Conservation (phyloP, 2,888 invertebrate species). For the Monoplex corrugatus region DNA sequence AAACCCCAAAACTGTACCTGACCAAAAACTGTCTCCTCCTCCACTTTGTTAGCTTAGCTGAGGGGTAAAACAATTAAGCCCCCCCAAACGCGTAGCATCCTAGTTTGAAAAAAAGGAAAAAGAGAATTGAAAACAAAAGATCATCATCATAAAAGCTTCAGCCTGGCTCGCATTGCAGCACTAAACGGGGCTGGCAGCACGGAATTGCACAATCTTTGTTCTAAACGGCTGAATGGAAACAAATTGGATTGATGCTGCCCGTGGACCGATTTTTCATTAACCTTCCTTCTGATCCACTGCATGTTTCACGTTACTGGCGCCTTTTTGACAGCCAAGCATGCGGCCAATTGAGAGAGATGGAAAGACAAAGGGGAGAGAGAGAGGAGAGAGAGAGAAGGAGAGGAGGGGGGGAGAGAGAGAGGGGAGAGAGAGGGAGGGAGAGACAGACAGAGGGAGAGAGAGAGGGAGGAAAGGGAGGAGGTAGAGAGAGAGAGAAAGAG, state of each 20-base stretch:
- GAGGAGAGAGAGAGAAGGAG: background rate
- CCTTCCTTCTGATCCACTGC: constrained; percentile 31
- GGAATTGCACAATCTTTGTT: constrained; percentile 31
- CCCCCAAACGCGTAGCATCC: too few species aligned
- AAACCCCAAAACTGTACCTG: too few species aligned
- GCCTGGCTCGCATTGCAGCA: background rate
- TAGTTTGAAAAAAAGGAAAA: too few species aligned
- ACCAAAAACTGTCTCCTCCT: too few species aligned
- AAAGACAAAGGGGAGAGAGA: background rate
- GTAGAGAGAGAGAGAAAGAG: too few species aligned
- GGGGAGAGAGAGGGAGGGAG: background rate
- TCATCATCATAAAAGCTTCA: background rate
- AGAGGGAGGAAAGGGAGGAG: background rate
- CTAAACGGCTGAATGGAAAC: constrained; percentile 20
- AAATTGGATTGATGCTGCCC: background rate
- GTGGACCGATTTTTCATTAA: constrained; percentile 13
- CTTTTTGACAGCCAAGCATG: background rate
- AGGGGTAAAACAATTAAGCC: background rate
- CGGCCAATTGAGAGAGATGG: background rate
- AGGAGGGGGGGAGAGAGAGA: background rate
- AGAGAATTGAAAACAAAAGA: background rate
- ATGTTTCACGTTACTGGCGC: constrained; percentile 35
- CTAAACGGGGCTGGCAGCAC: constrained; percentile 5
- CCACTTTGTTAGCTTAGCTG: too few species aligned
- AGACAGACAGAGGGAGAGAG: background rate